A percentile compares a stretch with the other conserved stretches of the same genome.
Conservation (phyloP, 2,113 vertebrate genomes). For the Vicugna pacos region DNA sequence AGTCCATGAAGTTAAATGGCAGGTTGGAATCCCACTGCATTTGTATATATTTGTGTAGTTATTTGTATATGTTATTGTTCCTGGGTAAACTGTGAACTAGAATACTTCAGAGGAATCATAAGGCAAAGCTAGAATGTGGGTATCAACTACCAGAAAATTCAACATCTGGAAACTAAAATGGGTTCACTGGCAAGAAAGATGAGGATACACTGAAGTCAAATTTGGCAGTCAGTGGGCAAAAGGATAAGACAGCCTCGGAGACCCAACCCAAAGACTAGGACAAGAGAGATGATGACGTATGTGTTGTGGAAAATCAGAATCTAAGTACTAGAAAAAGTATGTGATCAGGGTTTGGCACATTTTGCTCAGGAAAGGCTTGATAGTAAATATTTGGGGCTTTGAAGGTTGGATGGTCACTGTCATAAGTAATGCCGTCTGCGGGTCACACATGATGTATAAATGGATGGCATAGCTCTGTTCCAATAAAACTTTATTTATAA, state of each 20-base stretch:
- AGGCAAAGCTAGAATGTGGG: neutral
- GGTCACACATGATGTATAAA: neutral
- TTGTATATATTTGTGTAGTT: neutral
- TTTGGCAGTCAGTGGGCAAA: neutral
- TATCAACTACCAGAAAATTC: neutral
- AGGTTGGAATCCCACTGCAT: neutral
- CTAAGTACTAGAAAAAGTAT: neutral
- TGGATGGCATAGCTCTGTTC: neutral
- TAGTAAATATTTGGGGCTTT: neutral
- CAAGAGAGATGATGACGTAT: neutral
- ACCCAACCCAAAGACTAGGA: neutral
- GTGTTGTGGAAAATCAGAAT: neutral
- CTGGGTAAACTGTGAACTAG: neutral
- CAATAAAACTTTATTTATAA: neutral
- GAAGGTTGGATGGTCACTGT: neutral
- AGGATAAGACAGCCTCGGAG: neutral
- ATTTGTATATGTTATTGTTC: neutral
- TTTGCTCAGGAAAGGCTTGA: neutral
- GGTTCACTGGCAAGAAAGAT: neutral
- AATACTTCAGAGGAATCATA: neutral
- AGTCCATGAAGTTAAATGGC: neutral
- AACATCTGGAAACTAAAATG: neutral
- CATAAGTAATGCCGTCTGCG: neutral
- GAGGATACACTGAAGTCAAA: neutral
- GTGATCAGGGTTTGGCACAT: neutral